These are phyloP conservation scores for Caenorhabditis sp. DNA, from an alignment of 2,888 invertebrate genomes.

Conservation along the genomic window DNA sequence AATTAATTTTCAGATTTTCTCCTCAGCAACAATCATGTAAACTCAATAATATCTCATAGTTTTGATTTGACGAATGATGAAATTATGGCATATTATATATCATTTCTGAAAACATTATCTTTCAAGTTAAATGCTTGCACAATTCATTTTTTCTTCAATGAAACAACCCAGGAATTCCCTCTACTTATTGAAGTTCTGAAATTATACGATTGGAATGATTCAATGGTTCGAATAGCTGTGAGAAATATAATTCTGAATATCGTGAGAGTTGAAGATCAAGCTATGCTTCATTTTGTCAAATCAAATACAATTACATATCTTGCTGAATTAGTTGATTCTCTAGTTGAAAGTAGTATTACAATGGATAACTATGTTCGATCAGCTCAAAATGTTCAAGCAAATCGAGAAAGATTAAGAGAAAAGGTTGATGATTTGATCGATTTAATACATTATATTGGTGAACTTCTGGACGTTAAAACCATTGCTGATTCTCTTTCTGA, in stretches of 20 bases:
- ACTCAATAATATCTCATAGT: conserved; percentile 98
- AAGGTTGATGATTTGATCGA: conserved; percentile 84
- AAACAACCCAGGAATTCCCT: conserved; percentile 98
- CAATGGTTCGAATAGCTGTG: conserved; percentile 96
- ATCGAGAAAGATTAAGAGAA: conserved; percentile 61
- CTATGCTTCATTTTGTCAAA: conserved; percentile 60
- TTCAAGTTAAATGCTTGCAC: conserved; percentile 96
- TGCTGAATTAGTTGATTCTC: conserved; percentile 97
- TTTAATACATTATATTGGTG: conserved; percentile 54
- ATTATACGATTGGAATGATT: conserved; percentile 97
- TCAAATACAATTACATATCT: conserved; percentile 78
- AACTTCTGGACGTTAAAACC: conserved; percentile 45
- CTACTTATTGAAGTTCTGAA: conserved; percentile 98
- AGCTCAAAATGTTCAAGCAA: conserved; percentile 86
- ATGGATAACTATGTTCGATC: conserved; percentile 87
- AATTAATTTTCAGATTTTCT: conserved; percentile 81
- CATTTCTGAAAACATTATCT: conserved; percentile 96
- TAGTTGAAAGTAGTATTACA: conserved; percentile 95
- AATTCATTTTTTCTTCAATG: conserved; percentile 99
- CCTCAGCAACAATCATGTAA: conserved; percentile 98
- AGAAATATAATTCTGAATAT: conserved; percentile 96
- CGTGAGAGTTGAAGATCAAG: conserved; percentile 76
- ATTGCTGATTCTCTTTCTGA: conserved; percentile 41
- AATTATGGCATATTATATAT: conserved; percentile 86
- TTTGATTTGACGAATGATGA: conserved; percentile 99